phyloP scores from a whole-genome alignment of 2,797 vertebrate species.

The Scolopax bukidnonensis region DNA sequence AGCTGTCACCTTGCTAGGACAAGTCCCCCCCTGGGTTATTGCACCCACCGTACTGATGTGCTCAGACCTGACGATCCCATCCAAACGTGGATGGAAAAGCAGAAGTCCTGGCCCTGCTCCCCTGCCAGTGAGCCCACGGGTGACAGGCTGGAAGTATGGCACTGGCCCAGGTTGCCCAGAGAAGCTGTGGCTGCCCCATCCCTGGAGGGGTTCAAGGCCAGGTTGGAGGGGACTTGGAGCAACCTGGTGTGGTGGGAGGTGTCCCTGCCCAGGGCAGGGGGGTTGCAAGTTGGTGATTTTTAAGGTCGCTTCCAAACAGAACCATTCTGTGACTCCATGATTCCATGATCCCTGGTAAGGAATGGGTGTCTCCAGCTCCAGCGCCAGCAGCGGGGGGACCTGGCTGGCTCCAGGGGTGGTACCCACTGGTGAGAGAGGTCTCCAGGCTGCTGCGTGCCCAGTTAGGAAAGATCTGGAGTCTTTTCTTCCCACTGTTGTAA shows the following conservation, averaged over 20 bases:
- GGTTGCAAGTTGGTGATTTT: too few species aligned
- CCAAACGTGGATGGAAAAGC: background rate
- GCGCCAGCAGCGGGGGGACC: accelerated
- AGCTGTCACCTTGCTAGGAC: background rate
- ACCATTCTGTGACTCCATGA: too few species aligned
- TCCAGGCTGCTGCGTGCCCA: background rate
- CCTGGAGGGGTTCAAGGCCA: too few species aligned
- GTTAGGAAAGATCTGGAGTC: background rate
- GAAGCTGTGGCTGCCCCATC: too few species aligned
- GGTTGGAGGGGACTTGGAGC: too few species aligned
- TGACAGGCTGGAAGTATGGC: background rate
- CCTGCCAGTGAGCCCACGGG: accelerated
- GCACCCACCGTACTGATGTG: accelerated
- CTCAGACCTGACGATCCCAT: background rate
- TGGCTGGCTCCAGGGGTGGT: background rate
- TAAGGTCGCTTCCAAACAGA: too few species aligned
- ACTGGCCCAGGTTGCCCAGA: too few species aligned
- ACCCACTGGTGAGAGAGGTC: background rate
- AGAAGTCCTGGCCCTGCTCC: background rate
- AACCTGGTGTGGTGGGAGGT: too few species aligned
- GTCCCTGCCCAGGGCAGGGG: too few species aligned
- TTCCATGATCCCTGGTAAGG: background rate
- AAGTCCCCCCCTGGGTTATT: background rate
- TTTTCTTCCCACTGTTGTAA: background rate
- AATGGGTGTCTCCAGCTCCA: background rate